Percentiles rank a stretch among this genome's conserved stretches.
These are phyloP conservation scores for Urocitellus parryii DNA, from an alignment of 2,113 vertebrate genomes.

Conservation along the genomic window DNA sequence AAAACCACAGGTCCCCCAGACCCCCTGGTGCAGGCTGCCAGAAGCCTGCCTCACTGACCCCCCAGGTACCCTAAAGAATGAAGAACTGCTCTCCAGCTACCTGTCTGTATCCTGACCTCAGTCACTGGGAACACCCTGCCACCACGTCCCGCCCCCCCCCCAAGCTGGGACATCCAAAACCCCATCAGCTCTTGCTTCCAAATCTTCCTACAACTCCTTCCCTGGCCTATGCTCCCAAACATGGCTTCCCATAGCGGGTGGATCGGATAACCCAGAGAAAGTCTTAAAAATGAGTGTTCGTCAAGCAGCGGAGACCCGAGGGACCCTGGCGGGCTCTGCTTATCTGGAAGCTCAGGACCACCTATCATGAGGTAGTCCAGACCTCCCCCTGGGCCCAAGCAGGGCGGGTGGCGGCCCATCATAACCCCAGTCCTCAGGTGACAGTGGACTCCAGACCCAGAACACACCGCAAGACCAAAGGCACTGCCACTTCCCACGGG, in stretches of 20 bases:
- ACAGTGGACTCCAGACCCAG: neutral
- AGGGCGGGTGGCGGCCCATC: neutral
- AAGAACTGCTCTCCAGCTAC: neutral
- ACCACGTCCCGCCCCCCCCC: neutral
- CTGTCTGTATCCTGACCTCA: neutral
- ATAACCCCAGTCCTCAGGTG: neutral
- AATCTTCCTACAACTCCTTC: neutral
- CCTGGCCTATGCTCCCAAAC: neutral
- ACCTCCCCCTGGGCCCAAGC: neutral
- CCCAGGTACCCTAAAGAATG: too few relatives aligned
- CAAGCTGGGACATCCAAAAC: neutral
- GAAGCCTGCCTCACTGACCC: neutral
- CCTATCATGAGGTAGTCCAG: fast-evolving
- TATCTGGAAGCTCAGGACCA: neutral
- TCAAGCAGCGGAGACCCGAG: neutral
- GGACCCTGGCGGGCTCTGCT: too few relatives aligned
- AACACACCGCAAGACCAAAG: neutral
- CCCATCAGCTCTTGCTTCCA: neutral
- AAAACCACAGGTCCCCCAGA: neutral
- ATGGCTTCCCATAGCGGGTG: neutral
- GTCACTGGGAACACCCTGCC: too few relatives aligned
- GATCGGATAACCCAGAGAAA: neutral
- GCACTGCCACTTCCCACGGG: fast-evolving
- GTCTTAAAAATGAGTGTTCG: neutral
- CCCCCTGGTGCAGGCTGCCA: fast-evolving